A percentile compares a stretch with the other conserved stretches of the same genome.
phyloP scores from a whole-genome alignment of 2,888 invertebrate genomes.

The Anoplius nigerrimus region DNA sequence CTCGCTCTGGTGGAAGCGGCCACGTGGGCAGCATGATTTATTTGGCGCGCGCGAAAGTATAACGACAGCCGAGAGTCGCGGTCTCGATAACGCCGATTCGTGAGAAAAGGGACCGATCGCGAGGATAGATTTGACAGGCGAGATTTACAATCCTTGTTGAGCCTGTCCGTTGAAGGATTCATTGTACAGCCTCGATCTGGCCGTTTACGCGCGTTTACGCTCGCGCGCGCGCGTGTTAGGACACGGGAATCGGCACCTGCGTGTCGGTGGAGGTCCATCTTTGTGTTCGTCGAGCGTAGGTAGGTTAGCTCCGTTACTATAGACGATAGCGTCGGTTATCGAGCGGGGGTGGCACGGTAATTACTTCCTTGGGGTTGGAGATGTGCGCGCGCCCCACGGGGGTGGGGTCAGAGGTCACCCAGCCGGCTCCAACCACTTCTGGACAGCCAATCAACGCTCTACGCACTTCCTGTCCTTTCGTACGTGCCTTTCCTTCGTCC shows the following conservation, averaged over 20 bases:
- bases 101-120: too few relatives aligned
- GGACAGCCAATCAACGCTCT: constrained; percentile 68
- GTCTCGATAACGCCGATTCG: too few relatives aligned
- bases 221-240: too few relatives aligned
- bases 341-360: constrained; percentile 70
- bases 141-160: too few relatives aligned
- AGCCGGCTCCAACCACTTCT: constrained; percentile 62
- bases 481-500: not conserved
- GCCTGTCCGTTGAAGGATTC: too few relatives aligned
- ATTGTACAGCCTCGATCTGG: too few relatives aligned
- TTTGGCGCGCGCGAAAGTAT: too few relatives aligned
- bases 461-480: constrained; percentile 63
- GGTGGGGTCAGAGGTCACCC: constrained; percentile 71
- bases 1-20: too few relatives aligned
- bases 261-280: constrained; percentile 2
- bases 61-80: too few relatives aligned
- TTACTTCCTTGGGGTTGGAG: constrained; percentile 71
- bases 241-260: not conserved
- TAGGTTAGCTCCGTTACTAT: constrained; percentile 12
- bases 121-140: too few relatives aligned
- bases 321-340: constrained; percentile 66
- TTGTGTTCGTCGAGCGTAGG: not conserved
- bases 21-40: too few relatives aligned
- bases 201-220: too few relatives aligned
- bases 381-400: constrained; percentile 69